Evolutionary conservation across 2,888 invertebrate species (phyloP), one percentile per base, ranked within the genome.

Genomic region (Eupithecia centaureata): DNA sequence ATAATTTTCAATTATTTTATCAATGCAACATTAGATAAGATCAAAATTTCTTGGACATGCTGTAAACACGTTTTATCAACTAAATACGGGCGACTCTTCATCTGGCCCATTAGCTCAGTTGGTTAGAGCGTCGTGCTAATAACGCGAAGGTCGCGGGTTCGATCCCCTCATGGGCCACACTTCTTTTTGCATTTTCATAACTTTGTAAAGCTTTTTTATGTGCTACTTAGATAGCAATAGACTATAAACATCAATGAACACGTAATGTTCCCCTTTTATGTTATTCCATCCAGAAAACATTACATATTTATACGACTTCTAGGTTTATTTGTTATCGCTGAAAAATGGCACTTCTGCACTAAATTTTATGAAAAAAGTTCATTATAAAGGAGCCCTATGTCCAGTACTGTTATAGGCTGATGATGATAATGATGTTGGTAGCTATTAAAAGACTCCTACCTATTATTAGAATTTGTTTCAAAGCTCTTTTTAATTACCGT

Each of bases 71-170:
- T 32, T 30, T 0, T 10, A 25, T 27, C 27, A 18, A n/a, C 4
- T 42, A 61, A 67, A 57, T 67, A 62, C 62, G 22, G 5, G 3
- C 0, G 0, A 0, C 5, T 0, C 2, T 0, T 32, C 38, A 63
- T 12, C 52, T 33, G 70, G 70, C 70, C 70, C 70, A 70, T 70
- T 70, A 70, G 70, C 70, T 70, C 70, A 70, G 70, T 70, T 70
- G 70, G 70, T 70, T 70, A 69, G 68, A 68, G 65, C 66, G 68
- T 71, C 65, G 65, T 65, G 68, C 66, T 65, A 68, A 68, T 66
- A 68, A 71, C 68, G 66, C 66, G 68, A 68, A 71, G 61, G 71
- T 72, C 66, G 64, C 66, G 67, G 68, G 68, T 68, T 68, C 66
- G 68, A 67, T 71, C 63, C 68, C 68, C 63, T 66, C 68, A 66